A percentile compares a stretch with the other conserved stretches of the same genome.
These are phyloP conservation scores for Microcebus ravelobensis DNA, from an alignment of 2,113 vertebrate species.

Conservation along the genomic window DNA sequence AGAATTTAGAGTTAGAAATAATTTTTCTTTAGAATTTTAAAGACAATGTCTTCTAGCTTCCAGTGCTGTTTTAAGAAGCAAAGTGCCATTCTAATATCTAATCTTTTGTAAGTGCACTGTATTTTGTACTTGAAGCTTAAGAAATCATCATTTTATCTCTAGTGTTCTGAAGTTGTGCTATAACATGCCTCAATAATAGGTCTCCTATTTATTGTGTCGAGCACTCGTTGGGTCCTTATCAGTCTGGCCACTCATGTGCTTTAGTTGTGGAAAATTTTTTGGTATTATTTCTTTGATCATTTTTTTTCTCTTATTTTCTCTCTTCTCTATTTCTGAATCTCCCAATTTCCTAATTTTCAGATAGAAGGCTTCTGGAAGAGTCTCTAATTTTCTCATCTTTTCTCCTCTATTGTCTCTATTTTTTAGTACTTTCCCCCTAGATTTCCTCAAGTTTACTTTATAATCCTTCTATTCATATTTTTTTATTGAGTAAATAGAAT, in stretches of 20 bases:
- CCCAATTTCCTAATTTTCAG: not conserved
- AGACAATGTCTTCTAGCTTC: not conserved
- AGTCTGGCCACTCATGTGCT: not conserved
- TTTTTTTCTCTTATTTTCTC: not conserved
- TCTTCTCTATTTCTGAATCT: not conserved
- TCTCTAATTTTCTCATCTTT: not conserved
- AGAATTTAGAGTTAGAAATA: slow-evolving; percentile 1
- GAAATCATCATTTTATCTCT: not conserved
- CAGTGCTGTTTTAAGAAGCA: not conserved
- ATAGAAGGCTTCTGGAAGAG: not conserved
- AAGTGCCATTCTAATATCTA: not conserved
- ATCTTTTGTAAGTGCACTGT: not conserved
- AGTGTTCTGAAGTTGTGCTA: not conserved
- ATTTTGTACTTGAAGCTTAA: not conserved
- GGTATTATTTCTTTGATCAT: not conserved
- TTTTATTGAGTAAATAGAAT: not conserved
- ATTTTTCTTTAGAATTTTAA: slow-evolving; percentile 16
- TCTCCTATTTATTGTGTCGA: not conserved
- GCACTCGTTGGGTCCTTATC: not conserved
- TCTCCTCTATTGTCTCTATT: not conserved
- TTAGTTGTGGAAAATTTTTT: not conserved
- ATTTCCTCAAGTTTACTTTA: not conserved
- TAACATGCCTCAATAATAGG: not conserved
- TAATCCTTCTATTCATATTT: not conserved
- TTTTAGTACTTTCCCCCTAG: not conserved